Evolutionary conservation across 2,888 invertebrate species (phyloP).

Genomic region (Cotesia congregata): DNA sequence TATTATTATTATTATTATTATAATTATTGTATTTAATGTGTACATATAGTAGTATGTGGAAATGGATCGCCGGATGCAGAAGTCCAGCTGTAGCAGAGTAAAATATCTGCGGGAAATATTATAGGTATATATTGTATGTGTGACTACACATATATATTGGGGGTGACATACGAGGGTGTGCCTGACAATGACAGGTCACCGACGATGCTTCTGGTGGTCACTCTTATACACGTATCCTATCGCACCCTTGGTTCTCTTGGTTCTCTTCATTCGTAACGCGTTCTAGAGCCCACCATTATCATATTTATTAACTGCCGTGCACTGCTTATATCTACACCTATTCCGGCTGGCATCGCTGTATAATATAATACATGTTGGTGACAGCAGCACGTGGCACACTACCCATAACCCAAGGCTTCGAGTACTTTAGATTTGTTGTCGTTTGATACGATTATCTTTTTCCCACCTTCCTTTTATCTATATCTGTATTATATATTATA

Average conservation of each 20-base stretch:
- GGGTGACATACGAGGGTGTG: conserved; percentile 63
- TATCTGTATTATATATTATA: conserved; percentile 9
- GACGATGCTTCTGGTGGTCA: conserved; percentile 64
- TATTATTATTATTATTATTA: background rate
- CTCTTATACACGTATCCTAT: conserved; percentile 66
- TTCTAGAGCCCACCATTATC: conserved; percentile 63
- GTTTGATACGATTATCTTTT: conserved; percentile 56
- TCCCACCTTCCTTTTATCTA: conserved; percentile 2
- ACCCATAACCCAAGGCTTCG: conserved; percentile 33
- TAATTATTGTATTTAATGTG: background rate
- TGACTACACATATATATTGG: conserved; percentile 39
- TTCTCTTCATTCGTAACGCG: conserved; percentile 44
- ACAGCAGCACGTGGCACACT: conserved; percentile 68
- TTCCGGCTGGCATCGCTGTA: conserved; percentile 65
- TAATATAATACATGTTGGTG: conserved; percentile 69
- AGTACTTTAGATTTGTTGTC: conserved; percentile 54
- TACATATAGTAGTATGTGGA: background rate
- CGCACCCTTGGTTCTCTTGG: conserved; percentile 40
- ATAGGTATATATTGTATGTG: conserved; percentile 29
- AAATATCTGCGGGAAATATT: conserved; percentile 37
- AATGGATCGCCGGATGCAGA: background rate
- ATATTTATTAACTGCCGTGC: conserved; percentile 69
- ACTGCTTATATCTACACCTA: conserved; percentile 67
- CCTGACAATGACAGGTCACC: conserved; percentile 67
- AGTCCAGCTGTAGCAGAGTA: conserved; percentile 1